A percentile compares a stretch with the other conserved stretches of the same genome.
phyloP scores from a whole-genome alignment of 2,113 vertebrate species.

The Mastomys natalensis region DNA sequence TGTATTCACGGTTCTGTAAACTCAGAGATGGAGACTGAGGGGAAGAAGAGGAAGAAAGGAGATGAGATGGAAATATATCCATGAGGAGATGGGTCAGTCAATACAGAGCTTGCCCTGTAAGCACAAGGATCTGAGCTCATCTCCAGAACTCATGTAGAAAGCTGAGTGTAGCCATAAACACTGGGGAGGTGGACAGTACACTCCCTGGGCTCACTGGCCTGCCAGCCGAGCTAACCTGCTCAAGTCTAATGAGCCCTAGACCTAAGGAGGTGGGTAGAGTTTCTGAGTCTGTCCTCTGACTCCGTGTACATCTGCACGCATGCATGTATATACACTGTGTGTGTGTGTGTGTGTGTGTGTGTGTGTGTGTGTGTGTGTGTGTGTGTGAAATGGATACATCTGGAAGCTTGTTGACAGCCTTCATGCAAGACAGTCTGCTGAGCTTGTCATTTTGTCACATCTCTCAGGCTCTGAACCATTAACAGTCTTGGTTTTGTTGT shows the following conservation, averaged over 20 bases:
- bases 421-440: neutral
- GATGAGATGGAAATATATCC: neutral
- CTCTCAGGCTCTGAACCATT: neutral
- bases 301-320: too few species aligned
- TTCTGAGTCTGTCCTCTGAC: neutral
- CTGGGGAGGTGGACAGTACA: neutral
- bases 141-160: neutral
- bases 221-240: neutral
- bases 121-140: neutral
- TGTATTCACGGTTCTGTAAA: neutral
- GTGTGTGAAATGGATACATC: neutral
- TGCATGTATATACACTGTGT: neutral
- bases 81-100: neutral
- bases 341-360: too few species aligned
- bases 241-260: neutral
- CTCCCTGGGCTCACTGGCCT: neutral
- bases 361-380: too few species aligned
- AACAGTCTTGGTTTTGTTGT: neutral
- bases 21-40: neutral
- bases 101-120: neutral
- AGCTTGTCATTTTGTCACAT: neutral
- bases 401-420: neutral
- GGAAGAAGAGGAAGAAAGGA: neutral
- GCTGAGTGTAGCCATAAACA: too few species aligned
- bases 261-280: neutral